phyloP scores from a whole-genome alignment of 2,888 invertebrate species.

The Torymus tubicola region DNA sequence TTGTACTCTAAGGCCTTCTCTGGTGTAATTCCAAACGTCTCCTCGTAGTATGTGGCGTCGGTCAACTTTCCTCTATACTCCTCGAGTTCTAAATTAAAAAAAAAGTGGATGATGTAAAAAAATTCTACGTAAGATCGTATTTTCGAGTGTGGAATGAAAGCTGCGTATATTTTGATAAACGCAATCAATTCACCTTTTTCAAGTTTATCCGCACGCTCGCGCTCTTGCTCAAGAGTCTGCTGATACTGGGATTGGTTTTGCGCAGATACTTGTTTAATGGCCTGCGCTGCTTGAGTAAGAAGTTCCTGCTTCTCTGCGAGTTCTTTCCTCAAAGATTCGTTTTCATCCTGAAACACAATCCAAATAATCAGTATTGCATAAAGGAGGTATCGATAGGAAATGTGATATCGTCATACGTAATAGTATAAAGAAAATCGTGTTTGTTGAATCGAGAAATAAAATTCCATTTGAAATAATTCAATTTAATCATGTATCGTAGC shows the following conservation, averaged over 20 bases:
- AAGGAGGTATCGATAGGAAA: too few species aligned
- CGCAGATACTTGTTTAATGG: conserved; percentile 80
- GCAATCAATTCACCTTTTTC: conserved; percentile 66
- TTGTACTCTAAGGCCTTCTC: conserved; percentile 70
- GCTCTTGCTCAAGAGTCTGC: conserved; percentile 69
- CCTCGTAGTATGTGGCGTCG: conserved; percentile 69
- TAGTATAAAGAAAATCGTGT: too few species aligned
- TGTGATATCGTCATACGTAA: too few species aligned
- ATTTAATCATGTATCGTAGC: too few species aligned
- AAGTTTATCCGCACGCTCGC: conserved; percentile 67
- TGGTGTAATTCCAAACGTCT: conserved; percentile 70
- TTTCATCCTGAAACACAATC: conserved; percentile 81
- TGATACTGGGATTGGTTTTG: conserved; percentile 70
- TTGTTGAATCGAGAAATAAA: too few species aligned
- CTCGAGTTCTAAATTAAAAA: conserved; percentile 44
- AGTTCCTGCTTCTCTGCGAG: conserved; percentile 89
- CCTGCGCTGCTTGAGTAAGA: conserved; percentile 89
- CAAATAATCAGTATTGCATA: neutral
- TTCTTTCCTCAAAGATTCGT: conserved; percentile 86
- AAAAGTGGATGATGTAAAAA: conserved; percentile 10
- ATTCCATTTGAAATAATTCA: too few species aligned
- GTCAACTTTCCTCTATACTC: conserved; percentile 64
- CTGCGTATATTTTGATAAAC: conserved; percentile 3
- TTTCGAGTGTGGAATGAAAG: neutral
- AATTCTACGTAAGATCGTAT: neutral